These are phyloP conservation scores for Epinephelus lanceolatus DNA, from an alignment of 2,113 vertebrate genomes.

Conservation along the genomic window DNA sequence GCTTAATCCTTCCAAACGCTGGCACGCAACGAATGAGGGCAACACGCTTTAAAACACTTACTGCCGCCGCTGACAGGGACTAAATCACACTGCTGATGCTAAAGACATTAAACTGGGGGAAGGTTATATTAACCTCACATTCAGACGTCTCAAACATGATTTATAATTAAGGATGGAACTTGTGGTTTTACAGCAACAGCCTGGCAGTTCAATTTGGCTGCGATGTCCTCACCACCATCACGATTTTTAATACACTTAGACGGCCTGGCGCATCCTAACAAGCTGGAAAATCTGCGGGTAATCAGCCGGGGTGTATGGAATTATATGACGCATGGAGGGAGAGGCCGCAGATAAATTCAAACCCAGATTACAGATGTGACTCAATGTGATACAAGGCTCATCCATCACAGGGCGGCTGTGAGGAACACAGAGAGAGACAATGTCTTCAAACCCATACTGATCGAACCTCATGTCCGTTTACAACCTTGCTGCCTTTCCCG, in stretches of 20 bases:
- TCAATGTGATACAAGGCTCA: conserved; percentile 16
- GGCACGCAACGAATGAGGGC: conserved; percentile 11
- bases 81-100: conserved; percentile 14
- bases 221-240: not conserved
- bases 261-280: conserved; percentile 29
- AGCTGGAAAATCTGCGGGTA: conserved; percentile 23
- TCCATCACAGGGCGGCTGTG: conserved; percentile 30
- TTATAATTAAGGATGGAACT: conserved; percentile 38
- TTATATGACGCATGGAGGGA: conserved; percentile 32
- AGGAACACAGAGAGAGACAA: not conserved
- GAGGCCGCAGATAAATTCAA: conserved; percentile 31
- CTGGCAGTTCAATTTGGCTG: conserved; percentile 30
- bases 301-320: conserved; percentile 25
- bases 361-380: conserved; percentile 50
- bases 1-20: not conserved
- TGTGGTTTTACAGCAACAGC: conserved; percentile 28
- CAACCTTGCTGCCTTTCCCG: not conserved
- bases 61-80: not conserved
- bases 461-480: conserved; percentile 12
- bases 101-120: not conserved
- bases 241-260: conserved; percentile 15
- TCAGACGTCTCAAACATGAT: conserved; percentile 31
- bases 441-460: conserved; percentile 16
- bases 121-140: not conserved
- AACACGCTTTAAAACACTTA: not conserved